Evolutionary conservation across 2,888 invertebrate species (phyloP).

Genomic region (Andrena fulva): DNA sequence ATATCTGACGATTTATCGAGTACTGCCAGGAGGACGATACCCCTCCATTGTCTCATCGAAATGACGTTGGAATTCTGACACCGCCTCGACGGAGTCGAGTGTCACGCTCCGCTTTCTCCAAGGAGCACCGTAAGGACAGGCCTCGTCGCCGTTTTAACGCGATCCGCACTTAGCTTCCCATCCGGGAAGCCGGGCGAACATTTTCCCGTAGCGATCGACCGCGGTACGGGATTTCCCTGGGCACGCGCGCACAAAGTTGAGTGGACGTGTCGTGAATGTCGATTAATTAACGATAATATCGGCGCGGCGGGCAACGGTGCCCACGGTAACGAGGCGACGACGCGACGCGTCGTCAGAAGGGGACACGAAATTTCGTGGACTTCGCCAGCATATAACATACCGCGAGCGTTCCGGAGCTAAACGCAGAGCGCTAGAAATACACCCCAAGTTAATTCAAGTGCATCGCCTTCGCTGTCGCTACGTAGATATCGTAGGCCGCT

Average conservation of each 20-base stretch:
- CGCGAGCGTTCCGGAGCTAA: constrained; percentile 79
- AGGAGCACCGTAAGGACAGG: constrained; percentile 13
- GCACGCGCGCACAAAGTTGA: too few species aligned
- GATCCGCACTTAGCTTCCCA: not conserved
- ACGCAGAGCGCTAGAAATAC: constrained; percentile 81
- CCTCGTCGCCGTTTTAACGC: not conserved
- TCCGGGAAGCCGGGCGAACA: not conserved
- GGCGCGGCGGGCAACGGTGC: not conserved
- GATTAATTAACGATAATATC: constrained; percentile 8
- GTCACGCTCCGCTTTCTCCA: constrained; percentile 25
- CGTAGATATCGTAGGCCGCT: constrained; percentile 35
- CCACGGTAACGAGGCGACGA: constrained; percentile 13
- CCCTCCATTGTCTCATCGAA: constrained; percentile 42
- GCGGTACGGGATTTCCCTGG: too few species aligned
- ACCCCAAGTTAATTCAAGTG: constrained; percentile 81
- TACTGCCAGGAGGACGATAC: not conserved
- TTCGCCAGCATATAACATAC: constrained; percentile 76
- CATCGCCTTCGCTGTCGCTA: constrained; percentile 74
- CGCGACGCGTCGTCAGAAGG: not conserved
- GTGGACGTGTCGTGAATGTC: not conserved
- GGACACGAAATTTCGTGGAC: constrained; percentile 56
- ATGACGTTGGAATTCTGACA: constrained; percentile 38
- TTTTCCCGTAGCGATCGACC: not conserved
- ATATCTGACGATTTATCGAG: constrained; percentile 68
- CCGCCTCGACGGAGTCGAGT: constrained; percentile 37